Base-by-base conservation (phyloP, 2,797 vertebrate genomes). In the Siniperca scherzeri region DNA sequence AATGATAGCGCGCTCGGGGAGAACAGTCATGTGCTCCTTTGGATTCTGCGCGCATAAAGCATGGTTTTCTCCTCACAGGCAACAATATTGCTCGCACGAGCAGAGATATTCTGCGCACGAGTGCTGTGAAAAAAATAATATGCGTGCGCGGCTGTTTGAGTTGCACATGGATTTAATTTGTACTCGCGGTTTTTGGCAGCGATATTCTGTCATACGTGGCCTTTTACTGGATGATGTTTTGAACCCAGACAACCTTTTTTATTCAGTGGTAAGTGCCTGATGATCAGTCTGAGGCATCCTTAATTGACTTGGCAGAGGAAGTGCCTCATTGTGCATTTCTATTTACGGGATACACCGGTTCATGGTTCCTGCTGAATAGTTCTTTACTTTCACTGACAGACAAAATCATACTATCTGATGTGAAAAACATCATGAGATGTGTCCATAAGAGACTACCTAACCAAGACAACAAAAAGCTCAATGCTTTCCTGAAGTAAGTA, bases 401-500 rank as follows among this genome's bases (percentile, higher is more conserved):
- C 25, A 1, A 52, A n/a, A 3, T 1, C 2, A 76, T 74, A 11
- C 25, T 78, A 16, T 12, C 2, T 70, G 7, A 46, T 2, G 74
- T 85, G 22, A 82, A 85, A 75, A 0, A 4, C 0, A 87, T 70
- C 44, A 80, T 89, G 82, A 4, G 0, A 5, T 0, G 0, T 21
- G 82, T 80, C 6, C 0, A 16, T 0, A 0, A 4, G 3, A 74
- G 3, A 73, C 46, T 87, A 19, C 36, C 17, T 16, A 2, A 25
- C 0, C 2, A 67, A 33, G 27, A 65, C 3, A 13, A 69, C 6
- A 60, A 62, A 50, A 56, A 68, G 46, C 44, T 89, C 11, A 82
- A 36, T 22, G 3, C 0, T 2, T 87, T 84, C 21, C 74, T 87
- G 4, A 86, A 8, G 87, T 89, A 84, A 80, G 66, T 74, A 4